Base-by-base conservation (phyloP, 1,140 invertebrate species). In the Chelonus insularis region DNA sequence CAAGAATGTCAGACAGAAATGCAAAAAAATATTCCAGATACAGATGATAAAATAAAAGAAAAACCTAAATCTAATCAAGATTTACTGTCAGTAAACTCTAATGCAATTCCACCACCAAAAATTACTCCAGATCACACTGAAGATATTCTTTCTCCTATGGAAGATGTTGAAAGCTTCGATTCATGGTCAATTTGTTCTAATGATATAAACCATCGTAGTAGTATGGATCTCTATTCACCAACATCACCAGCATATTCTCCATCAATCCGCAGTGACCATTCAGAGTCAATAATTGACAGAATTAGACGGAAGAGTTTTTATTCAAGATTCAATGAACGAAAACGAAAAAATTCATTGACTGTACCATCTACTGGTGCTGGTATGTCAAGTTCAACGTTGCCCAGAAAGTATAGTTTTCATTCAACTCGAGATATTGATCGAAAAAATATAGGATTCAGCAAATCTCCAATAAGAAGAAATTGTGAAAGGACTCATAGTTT, bases 271-370 rank as follows among this genome's bases (percentile, higher is more conserved):
- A 70, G 75, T 21, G 82, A 83, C 1, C 72, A 79, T 56, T 75
- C 83, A 36, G 91, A 93, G 71, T 90, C 89, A 29, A 88, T 95
- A 8, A 88, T 89, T 29, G 93, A 96, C 69, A 83, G 93, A 65
- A 95, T 96, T 62, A 84, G 91, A 65, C 83, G 93, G 14, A 93
- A 93, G 73, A 94, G 92, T 74, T 95, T 93, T 77, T 96, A 94
- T 71, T 89, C 88, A 3, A 84, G 92, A 58, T 95, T 95, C 71
- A 94, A 95, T 69, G 90, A 92, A 68, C 86, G 89, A 68, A 90
- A 89, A 72, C 84, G 85, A 41, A 83, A 87, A 55, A 74, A 68
- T 12, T 77, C 76, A 4, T 12, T 80, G 12, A 76, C 71, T 1
- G 64, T 72, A 2, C 62, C 74, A 0, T 66, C 76, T 18, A 68